phyloP scores from a whole-genome alignment of 2,797 vertebrate genomes.

The Semotilus atromaculatus region DNA sequence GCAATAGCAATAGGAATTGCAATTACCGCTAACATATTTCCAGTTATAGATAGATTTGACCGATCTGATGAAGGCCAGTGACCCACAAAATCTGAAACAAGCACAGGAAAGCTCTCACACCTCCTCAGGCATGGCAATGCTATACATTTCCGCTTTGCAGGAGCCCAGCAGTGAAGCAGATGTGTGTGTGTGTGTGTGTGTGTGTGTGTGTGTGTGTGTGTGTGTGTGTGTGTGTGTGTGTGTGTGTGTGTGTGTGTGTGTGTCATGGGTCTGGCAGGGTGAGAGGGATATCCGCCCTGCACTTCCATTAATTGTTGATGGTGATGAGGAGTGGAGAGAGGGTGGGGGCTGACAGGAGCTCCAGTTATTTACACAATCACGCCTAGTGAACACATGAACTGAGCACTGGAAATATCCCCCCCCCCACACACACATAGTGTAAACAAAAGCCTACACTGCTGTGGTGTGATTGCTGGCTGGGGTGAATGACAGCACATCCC shows the following conservation, averaged over 20 bases:
- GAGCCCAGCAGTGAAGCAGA: conserved; percentile 25
- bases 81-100: conserved; percentile 14
- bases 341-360: conserved; percentile 26
- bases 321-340: conserved; percentile 57
- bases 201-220: conserved; percentile 45
- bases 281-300: conserved; percentile 66
- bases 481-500: conserved; percentile 3
- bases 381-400: conserved; percentile 52
- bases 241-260: conserved; percentile 36
- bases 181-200: conserved; percentile 44
- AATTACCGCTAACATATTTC: not conserved
- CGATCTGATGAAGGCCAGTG: conserved; percentile 8
- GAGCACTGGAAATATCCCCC: conserved; percentile 25
- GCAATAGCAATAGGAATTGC: not conserved
- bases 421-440: conserved; percentile 10
- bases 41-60: not conserved
- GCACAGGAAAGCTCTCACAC: conserved; percentile 24
- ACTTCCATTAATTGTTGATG: conserved; percentile 71
- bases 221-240: conserved; percentile 40
- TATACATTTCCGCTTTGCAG: conserved; percentile 30
- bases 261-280: conserved; percentile 58
- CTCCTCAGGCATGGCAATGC: conserved; percentile 13
- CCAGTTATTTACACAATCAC: conserved; percentile 54
- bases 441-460: conserved; percentile 18
- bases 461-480: conserved; percentile 2